phyloP scores from a whole-genome alignment of 2,888 invertebrate species.

The Macrophya alboannulata region DNA sequence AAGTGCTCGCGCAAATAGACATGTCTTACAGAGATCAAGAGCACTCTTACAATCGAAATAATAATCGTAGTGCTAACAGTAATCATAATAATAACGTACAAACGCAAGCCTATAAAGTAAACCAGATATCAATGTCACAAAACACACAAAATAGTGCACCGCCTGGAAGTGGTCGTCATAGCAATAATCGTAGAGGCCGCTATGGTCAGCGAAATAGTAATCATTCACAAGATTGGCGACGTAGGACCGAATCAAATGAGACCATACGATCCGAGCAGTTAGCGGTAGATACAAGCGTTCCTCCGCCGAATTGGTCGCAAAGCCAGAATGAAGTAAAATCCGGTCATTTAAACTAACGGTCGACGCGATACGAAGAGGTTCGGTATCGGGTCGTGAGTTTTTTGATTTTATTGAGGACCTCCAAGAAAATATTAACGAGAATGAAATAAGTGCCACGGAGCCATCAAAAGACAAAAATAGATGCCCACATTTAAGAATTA shows the following conservation, averaged over 20 bases:
- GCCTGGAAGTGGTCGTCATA: neutral
- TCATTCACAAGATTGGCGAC: neutral
- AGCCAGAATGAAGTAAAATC: neutral
- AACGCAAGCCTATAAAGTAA: slow-evolving; percentile 15
- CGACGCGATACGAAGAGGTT: slow-evolving; percentile 28
- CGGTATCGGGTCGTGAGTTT: slow-evolving; percentile 39
- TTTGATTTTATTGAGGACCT: slow-evolving; percentile 57
- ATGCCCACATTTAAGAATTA: neutral
- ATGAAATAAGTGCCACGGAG: too few relatives aligned
- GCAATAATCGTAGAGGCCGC: neutral
- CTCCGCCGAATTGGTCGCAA: slow-evolving; percentile 11
- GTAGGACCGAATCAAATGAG: neutral
- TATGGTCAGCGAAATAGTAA: neutral
- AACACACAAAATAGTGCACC: neutral
- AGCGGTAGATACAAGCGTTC: slow-evolving; percentile 15
- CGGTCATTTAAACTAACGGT: slow-evolving; percentile 27
- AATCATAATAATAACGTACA: neutral
- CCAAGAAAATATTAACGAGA: neutral
- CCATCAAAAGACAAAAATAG: neutral
- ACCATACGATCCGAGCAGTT: neutral
- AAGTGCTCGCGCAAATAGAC: slow-evolving; percentile 47
- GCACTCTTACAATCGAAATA: neutral
- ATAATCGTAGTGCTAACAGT: neutral
- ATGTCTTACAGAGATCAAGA: slow-evolving; percentile 7
- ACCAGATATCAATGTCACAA: neutral